These are phyloP conservation scores for Pinctada fucata DNA, from an alignment of 2,888 invertebrate species.

Conservation along the genomic window DNA sequence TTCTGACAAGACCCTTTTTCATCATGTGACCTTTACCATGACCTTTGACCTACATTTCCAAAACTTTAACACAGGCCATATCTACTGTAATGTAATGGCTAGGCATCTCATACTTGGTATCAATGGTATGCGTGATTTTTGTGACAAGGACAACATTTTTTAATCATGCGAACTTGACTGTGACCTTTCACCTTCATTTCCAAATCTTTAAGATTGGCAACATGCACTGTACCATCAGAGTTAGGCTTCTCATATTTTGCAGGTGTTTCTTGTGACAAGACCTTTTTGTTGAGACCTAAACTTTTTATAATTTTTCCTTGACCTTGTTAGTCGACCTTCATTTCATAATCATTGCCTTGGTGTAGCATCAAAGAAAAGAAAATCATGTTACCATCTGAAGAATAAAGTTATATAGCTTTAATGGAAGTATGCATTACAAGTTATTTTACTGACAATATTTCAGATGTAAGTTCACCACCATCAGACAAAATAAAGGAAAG, in stretches of 20 bases:
- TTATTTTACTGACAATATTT: too few species aligned
- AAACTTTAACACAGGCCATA: background rate
- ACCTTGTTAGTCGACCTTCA: background rate
- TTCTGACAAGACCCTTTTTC: background rate
- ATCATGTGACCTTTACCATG: background rate
- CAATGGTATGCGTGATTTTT: too few species aligned
- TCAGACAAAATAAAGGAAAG: too few species aligned
- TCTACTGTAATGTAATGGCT: too few species aligned
- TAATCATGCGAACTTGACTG: background rate
- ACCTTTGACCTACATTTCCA: background rate
- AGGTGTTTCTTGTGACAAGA: background rate
- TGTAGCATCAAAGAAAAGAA: constrained; percentile 21
- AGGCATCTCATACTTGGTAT: too few species aligned
- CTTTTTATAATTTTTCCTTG: background rate
- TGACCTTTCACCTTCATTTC: background rate
- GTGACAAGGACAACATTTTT: background rate
- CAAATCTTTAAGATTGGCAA: background rate
- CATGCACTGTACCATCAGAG: background rate
- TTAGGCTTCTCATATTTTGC: background rate
- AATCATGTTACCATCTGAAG: too few species aligned
- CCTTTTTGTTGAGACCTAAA: background rate
- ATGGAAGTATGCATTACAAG: too few species aligned
- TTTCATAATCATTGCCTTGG: constrained; percentile 7
- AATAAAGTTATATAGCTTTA: too few species aligned
- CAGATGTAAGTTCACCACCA: too few species aligned